These are phyloP conservation scores for Alauda arvensis DNA, from an alignment of 2,797 vertebrate genomes.

Conservation along the genomic window DNA sequence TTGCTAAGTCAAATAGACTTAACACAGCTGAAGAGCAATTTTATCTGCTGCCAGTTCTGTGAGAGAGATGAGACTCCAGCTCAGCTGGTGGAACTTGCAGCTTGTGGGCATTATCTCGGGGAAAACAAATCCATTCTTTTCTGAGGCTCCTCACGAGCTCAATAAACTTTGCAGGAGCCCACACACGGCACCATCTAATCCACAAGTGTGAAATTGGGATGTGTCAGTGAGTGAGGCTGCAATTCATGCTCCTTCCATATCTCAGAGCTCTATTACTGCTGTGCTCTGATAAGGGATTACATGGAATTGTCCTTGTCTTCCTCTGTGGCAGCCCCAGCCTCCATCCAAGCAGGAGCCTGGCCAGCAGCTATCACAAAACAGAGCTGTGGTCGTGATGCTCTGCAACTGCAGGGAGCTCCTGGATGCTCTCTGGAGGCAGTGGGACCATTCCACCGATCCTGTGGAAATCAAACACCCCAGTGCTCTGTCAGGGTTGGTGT, in stretches of 20 bases:
- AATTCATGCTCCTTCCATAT: neutral
- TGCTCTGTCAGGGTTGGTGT: neutral
- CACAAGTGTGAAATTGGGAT: conserved; percentile 7
- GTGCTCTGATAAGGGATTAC: neutral
- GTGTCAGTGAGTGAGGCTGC: neutral
- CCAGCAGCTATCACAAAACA: neutral
- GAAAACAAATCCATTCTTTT: conserved; percentile 29
- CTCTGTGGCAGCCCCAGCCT: neutral
- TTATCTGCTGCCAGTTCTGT: conserved; percentile 32
- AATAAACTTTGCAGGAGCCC: conserved; percentile 11
- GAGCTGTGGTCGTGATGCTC: neutral
- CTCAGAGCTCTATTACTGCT: neutral
- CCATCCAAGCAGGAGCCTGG: neutral
- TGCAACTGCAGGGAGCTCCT: neutral
- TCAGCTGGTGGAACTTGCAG: conserved; percentile 14
- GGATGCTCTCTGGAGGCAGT: neutral
- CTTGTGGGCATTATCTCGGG: conserved; percentile 4
- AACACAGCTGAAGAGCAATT: conserved; percentile 37
- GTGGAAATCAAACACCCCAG: neutral
- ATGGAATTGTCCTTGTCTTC: neutral
- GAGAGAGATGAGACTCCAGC: conserved; percentile 11
- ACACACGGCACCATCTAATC: neutral
- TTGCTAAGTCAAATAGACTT: conserved; percentile 57
- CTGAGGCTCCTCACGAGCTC: neutral
- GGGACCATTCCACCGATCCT: neutral